Conservation (phyloP, 2,797 vertebrate genomes). For the Molossus molossus region DNA sequence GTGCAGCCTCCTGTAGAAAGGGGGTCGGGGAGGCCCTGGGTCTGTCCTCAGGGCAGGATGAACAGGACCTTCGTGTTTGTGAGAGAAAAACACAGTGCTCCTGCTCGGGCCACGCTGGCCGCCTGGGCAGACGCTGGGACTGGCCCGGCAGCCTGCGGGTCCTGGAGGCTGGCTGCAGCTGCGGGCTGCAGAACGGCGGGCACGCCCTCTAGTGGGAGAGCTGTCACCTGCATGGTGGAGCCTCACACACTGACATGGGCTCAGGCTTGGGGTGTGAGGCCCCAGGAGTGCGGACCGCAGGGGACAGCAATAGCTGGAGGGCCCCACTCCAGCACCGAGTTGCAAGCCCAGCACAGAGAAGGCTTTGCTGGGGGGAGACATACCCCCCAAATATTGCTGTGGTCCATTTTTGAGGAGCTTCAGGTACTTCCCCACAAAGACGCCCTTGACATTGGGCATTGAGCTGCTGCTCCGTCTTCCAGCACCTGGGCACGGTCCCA, state of each 20-base stretch:
- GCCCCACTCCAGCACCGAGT: fast-evolving
- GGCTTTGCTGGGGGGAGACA: background rate
- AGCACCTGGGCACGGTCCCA: no score
- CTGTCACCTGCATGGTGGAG: background rate
- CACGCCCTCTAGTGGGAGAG: background rate
- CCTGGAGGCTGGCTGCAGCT: background rate
- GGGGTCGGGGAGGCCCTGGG: fast-evolving
- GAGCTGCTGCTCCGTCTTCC: background rate
- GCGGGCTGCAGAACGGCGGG: background rate
- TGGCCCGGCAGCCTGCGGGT: fast-evolving
- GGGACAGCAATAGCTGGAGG: background rate
- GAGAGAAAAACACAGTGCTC: background rate
- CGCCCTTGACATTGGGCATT: no score
- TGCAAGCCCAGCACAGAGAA: background rate
- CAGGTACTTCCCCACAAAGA: background rate
- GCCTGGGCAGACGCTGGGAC: background rate
- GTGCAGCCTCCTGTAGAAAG: background rate
- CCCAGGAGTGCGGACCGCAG: fast-evolving
- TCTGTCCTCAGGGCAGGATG: background rate
- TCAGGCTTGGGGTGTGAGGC: background rate
- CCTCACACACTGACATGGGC: background rate
- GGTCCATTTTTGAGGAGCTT: background rate
- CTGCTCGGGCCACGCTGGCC: background rate
- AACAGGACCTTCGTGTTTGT: background rate
- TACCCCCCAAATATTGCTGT: background rate